A percentile compares a stretch with the other conserved stretches of the same genome.
Evolutionary conservation across 2,797 vertebrate species (phyloP).

Genomic region (Atherinosoma microstoma): DNA sequence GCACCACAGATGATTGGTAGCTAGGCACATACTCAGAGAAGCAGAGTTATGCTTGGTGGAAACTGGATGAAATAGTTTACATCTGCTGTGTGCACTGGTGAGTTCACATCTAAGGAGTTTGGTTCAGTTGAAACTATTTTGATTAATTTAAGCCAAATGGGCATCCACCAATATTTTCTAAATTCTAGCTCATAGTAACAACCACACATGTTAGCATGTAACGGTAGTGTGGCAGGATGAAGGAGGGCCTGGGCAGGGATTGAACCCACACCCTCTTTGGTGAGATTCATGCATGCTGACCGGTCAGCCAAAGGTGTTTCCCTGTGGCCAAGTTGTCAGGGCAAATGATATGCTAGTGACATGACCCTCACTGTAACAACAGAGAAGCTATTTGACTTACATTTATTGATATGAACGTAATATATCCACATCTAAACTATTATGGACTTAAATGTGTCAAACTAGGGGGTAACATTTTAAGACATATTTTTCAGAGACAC

Average conservation of each 20-base stretch:
- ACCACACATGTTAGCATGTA: neutral
- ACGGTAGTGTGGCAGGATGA: too few species aligned
- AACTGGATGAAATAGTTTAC: neutral
- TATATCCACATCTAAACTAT: neutral
- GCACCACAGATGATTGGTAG: neutral
- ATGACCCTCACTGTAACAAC: too few species aligned
- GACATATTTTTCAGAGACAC: neutral
- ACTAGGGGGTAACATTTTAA: neutral
- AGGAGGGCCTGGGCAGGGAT: too few species aligned
- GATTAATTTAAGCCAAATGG: neutral
- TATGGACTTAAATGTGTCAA: neutral
- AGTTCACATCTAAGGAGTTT: neutral
- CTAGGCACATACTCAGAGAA: neutral
- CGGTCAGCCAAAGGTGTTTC: too few species aligned
- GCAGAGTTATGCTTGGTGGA: neutral
- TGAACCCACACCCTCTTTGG: too few species aligned
- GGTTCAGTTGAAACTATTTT: neutral
- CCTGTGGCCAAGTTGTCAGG: too few species aligned
- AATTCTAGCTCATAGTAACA: neutral
- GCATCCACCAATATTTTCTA: neutral
- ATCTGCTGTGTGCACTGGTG: neutral
- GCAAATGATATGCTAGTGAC: too few species aligned
- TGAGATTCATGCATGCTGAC: too few species aligned
- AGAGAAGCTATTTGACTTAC: neutral
- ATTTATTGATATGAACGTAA: neutral